phyloP scores from a whole-genome alignment of 2,113 vertebrate genomes.

The Carettochelys insculpta region DNA sequence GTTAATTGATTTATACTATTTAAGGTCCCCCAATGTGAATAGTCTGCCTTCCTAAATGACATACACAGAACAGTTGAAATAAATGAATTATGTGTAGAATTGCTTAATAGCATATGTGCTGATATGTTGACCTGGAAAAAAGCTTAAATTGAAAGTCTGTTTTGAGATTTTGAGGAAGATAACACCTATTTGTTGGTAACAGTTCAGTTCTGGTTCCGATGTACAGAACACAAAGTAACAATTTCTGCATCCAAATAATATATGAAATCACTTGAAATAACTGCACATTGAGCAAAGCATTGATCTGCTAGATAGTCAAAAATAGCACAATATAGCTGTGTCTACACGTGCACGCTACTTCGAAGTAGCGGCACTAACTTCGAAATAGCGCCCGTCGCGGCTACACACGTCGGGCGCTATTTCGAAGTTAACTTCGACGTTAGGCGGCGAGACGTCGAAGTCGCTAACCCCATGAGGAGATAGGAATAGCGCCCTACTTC shows the following conservation, averaged over 20 bases:
- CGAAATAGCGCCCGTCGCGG: too few species aligned
- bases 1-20: conserved; percentile 27
- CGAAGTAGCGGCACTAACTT: too few species aligned
- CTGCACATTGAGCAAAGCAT: neutral
- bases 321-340: neutral
- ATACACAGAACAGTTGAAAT: neutral
- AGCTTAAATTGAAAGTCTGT: neutral
- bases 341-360: too few species aligned
- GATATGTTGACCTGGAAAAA: conserved; percentile 14
- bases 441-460: too few species aligned
- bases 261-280: neutral
- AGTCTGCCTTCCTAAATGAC: conserved; percentile 9
- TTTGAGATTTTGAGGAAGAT: neutral
- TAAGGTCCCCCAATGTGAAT: neutral
- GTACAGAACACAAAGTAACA: neutral
- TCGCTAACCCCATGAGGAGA: too few species aligned
- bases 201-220: neutral
- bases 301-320: neutral
- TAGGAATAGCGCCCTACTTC: too few species aligned
- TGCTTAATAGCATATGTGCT: neutral
- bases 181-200: neutral
- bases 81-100: neutral
- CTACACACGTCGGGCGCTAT: too few species aligned
- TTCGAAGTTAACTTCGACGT: too few species aligned
- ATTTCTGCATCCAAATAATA: conserved; percentile 6